These are phyloP conservation scores for Bovichtus diacanthus DNA, from an alignment of 2,797 vertebrate species.

Conservation along the genomic window DNA sequence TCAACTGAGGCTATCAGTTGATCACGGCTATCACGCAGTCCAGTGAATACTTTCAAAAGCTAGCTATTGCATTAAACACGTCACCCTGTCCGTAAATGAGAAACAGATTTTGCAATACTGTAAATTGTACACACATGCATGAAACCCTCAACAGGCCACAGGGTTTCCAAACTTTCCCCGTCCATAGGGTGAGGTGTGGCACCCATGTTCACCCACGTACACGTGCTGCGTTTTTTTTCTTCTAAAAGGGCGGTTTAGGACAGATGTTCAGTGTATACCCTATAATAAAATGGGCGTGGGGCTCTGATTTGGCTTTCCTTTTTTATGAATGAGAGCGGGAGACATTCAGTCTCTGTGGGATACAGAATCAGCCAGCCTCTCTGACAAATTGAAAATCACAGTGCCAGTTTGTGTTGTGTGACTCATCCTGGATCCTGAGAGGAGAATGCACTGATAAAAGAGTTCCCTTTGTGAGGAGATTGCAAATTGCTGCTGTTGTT, in stretches of 20 bases:
- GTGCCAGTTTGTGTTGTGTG: conserved; percentile 73
- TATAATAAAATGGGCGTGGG: conserved; percentile 53
- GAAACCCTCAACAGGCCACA: conserved; percentile 4
- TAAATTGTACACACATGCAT: conserved; percentile 28
- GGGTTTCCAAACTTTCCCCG: conserved; percentile 15
- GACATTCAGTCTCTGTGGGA: conserved; percentile 62
- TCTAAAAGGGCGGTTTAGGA: conserved; percentile 17
- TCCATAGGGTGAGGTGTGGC: conserved; percentile 34
- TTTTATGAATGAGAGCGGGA: conserved; percentile 80
- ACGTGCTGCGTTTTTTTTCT: conserved; percentile 34
- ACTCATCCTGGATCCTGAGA: conserved; percentile 74
- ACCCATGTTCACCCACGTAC: conserved; percentile 33
- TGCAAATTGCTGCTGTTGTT: conserved; percentile 57
- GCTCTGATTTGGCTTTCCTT: conserved; percentile 55
- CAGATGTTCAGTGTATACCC: conserved; percentile 53
- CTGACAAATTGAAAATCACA: conserved; percentile 75
- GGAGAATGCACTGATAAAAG: conserved; percentile 64
- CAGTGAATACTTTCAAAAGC: conserved; percentile 4
- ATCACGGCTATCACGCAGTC: not conserved
- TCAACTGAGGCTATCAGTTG: conserved; percentile 44
- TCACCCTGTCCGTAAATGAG: conserved; percentile 19
- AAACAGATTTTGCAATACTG: conserved; percentile 30
- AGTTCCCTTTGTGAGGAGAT: conserved; percentile 50
- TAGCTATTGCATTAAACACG: not conserved
- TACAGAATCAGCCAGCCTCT: conserved; percentile 70